phyloP scores from a whole-genome alignment of 2,113 vertebrate species.

The Protobothrops mucrosquamatus region DNA sequence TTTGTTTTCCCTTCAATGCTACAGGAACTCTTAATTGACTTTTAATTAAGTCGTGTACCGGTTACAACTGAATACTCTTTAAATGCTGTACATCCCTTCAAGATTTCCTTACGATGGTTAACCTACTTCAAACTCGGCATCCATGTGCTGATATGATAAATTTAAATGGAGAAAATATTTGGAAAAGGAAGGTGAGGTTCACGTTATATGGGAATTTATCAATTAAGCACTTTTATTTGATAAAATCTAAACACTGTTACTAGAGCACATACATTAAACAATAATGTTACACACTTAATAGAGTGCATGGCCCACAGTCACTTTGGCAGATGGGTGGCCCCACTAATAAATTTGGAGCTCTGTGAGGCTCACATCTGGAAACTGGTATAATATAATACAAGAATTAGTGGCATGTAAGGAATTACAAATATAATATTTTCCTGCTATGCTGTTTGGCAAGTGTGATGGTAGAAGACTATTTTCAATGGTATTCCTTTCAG shows the following conservation, averaged over 20 bases:
- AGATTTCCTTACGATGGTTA: conserved; percentile 38
- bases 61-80: conserved; percentile 39
- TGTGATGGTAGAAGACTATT: background rate
- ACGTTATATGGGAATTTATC: conserved; percentile 26
- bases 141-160: conserved; percentile 25
- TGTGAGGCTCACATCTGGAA: background rate
- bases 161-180: conserved; percentile 30
- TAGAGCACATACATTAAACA: background rate
- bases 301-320: background rate
- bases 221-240: conserved; percentile 30
- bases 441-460: background rate
- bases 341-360: background rate
- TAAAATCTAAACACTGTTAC: background rate
- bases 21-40: conserved; percentile 60
- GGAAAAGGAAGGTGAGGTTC: background rate
- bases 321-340: background rate
- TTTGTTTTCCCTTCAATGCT: conserved; percentile 49
- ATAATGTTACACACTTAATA: background rate
- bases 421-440: background rate
- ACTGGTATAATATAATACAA: background rate
- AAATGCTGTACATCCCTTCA: conserved; percentile 21
- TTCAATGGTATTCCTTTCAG: background rate
- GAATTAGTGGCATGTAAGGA: background rate
- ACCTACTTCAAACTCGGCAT: conserved; percentile 33
- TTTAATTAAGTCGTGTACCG: conserved; percentile 61